Conservation (phyloP, 2,797 vertebrate genomes). For the Arctocebus calabarensis region DNA sequence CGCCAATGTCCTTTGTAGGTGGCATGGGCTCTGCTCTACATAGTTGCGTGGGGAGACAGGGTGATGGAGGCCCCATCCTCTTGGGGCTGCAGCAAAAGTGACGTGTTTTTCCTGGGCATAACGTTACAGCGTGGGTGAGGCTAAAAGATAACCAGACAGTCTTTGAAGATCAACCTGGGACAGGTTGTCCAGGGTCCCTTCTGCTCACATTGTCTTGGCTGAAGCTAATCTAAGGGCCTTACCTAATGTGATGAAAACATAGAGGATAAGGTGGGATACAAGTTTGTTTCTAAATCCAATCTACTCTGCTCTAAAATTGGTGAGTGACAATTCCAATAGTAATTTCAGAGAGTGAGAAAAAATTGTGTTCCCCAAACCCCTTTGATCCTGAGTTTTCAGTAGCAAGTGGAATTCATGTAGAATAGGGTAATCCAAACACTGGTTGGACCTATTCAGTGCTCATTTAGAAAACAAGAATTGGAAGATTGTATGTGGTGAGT, state of each 20-base stretch:
- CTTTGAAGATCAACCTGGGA: background rate
- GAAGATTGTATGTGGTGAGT: background rate
- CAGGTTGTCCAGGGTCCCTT: background rate
- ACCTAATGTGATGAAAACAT: too few species aligned
- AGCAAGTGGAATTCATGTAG: background rate
- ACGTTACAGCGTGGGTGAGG: fast-evolving
- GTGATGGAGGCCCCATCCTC: fast-evolving
- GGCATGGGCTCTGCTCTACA: background rate
- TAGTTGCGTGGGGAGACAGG: fast-evolving
- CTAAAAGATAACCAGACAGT: background rate
- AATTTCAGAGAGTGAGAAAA: background rate
- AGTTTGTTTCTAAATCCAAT: background rate
- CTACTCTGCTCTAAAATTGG: background rate
- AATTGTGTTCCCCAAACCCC: background rate
- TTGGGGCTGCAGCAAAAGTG: background rate
- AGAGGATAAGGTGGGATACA: background rate
- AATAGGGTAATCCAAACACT: background rate
- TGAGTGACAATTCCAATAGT: background rate
- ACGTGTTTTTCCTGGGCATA: background rate
- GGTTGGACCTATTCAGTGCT: background rate
- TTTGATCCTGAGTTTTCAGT: background rate
- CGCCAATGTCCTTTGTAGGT: background rate
- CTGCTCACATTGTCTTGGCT: too few species aligned
- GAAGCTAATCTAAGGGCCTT: background rate
- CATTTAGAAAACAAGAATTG: background rate